Base-by-base conservation (phyloP, 2,888 invertebrate genomes). In the Tortrix viridana region DNA sequence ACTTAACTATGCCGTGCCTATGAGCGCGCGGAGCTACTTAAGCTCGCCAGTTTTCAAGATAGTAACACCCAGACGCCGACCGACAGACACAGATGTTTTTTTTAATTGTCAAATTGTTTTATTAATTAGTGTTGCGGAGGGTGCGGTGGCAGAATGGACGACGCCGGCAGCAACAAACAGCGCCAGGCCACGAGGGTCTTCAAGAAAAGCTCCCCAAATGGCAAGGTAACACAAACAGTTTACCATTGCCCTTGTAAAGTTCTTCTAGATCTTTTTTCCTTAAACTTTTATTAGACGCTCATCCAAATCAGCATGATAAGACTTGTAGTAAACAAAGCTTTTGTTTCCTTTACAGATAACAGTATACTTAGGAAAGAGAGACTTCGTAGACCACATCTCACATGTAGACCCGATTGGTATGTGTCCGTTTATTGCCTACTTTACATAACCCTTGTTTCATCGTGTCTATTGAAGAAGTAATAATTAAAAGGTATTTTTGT, bases 141-240 rank as follows among this genome's bases (percentile, higher is more conserved):
- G 85, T 82, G 85, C 86, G 90, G 93, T 87, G 93, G 92, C 84
- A 94, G 91, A 77, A 94, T 95, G 94, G 95, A 95, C 80, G 96
- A 95, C 93, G 94, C 94, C 75, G 95, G 94, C 86, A 95, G 95
- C 84, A 95, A 90, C 87, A 92, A 91, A 77, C 93, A 95, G 83
- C 92, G 95, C 68, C 95, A 96, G 80, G 96, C 96, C 71, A 96
- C 96, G 92, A 95, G 98, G 86, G 98, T 98, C 56, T 98, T 98
- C 93, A 98, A 98, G 93, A 98, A 98, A 89, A 98, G 98, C 88
- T 98, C 98, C 67, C 98, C 98, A 57, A 98, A 98, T 94, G 98
- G 98, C 81, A 98, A 98, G 94, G 96, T 96, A 88, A 50, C 7
- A 6, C 3, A 41, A 52, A 26, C 9, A 19, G 16, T 26, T 48